phyloP scores from a whole-genome alignment of 1,140 invertebrate genomes.

The Cryptotermes secundus region DNA sequence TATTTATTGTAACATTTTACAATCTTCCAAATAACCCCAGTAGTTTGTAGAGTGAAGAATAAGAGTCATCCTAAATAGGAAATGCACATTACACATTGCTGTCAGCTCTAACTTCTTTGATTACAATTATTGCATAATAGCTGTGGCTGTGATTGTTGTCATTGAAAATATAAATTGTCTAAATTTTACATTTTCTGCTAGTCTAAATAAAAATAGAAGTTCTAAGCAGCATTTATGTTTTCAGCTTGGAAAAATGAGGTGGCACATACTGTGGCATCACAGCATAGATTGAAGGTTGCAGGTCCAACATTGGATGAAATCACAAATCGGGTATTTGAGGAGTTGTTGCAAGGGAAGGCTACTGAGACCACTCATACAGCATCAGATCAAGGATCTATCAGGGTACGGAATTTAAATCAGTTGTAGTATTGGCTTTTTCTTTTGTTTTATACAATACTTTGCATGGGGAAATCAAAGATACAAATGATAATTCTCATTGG shows the following conservation, averaged over 20 bases:
- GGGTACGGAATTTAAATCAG: conserved; percentile 50
- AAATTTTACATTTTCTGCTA: too few relatives aligned
- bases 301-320: conserved; percentile 69
- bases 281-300: background rate
- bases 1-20: too few relatives aligned
- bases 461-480: too few relatives aligned
- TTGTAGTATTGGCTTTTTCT: too few relatives aligned
- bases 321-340: conserved; percentile 82
- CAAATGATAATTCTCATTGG: too few relatives aligned
- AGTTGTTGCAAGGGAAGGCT: conserved; percentile 68
- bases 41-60: too few relatives aligned
- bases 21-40: too few relatives aligned
- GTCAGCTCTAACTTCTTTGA: too few relatives aligned
- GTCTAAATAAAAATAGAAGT: too few relatives aligned
- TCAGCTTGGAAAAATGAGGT: conserved; percentile 25
- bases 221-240: background rate
- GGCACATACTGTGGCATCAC: background rate
- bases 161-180: background rate
- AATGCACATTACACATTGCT: too few relatives aligned
- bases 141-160: background rate
- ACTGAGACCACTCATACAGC: conserved; percentile 49
- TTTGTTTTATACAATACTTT: too few relatives aligned
- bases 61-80: too few relatives aligned
- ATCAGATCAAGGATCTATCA: conserved; percentile 59
- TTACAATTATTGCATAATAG: background rate